Percentiles rank a stretch among this genome's conserved stretches.
Evolutionary conservation across 2,113 vertebrate genomes (phyloP).

Genomic region (Talpa occidentalis): DNA sequence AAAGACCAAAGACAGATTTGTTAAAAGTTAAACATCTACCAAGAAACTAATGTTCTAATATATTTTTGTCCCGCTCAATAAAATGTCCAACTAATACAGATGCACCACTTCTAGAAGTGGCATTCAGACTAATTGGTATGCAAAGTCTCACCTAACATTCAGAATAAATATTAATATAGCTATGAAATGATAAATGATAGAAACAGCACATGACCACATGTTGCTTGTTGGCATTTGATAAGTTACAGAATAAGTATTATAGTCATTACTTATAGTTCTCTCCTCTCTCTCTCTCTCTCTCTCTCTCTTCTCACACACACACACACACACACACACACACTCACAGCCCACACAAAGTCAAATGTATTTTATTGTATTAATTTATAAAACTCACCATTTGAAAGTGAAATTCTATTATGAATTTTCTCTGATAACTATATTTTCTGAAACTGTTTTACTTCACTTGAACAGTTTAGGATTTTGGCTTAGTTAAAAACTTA

Average conservation of each 20-base stretch:
- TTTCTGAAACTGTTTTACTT: background rate
- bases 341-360: background rate
- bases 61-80: constrained; percentile 1
- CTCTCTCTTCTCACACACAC: background rate
- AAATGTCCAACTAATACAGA: constrained; percentile 21
- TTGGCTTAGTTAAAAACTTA: background rate
- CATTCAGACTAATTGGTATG: background rate
- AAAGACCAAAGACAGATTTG: background rate
- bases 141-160: background rate
- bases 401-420: background rate
- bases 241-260: background rate
- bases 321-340: background rate
- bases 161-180: background rate
- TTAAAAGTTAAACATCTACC: constrained; percentile 26
- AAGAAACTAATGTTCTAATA: constrained; percentile 33
- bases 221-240: constrained; percentile 28
- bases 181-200: constrained; percentile 44
- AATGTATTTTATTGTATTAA: background rate
- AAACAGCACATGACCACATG: constrained; percentile 20
- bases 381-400: constrained; percentile 7
- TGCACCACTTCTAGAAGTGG: background rate
- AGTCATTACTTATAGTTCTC: background rate
- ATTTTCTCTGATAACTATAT: background rate
- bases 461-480: background rate
- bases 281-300: background rate